A percentile compares a stretch with the other conserved stretches of the same genome.
These are phyloP conservation scores for Cephus nigrinus DNA, from an alignment of 2,888 invertebrate species.

Conservation along the genomic window DNA sequence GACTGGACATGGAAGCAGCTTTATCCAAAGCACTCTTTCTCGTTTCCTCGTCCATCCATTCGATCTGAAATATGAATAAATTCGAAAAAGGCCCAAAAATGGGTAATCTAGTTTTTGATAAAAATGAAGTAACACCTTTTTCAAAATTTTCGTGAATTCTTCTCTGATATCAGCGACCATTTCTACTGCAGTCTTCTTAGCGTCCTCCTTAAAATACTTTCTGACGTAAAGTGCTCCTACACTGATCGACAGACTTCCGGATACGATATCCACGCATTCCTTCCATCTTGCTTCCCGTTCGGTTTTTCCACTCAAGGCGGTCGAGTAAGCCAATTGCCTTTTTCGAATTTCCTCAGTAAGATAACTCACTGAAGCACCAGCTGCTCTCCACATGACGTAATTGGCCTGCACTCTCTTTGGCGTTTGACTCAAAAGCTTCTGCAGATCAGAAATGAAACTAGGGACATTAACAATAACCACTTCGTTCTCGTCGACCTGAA, in stretches of 20 bases:
- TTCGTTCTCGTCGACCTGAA: conserved; percentile 76
- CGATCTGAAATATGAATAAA: conserved; percentile 64
- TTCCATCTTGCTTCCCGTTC: conserved; percentile 92
- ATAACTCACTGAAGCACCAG: conserved; percentile 83
- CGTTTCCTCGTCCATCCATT: conserved; percentile 94
- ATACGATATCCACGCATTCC: conserved; percentile 86
- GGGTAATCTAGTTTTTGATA: not conserved
- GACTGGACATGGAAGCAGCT: conserved; percentile 84
- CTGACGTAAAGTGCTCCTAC: conserved; percentile 89
- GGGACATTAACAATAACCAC: conserved; percentile 87
- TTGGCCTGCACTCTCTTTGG: conserved; percentile 82
- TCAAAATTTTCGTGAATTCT: conserved; percentile 84
- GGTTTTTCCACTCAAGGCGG: conserved; percentile 84
- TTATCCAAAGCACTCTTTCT: conserved; percentile 81
- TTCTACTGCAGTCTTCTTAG: conserved; percentile 84
- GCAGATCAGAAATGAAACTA: conserved; percentile 79
- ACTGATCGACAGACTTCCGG: conserved; percentile 80
- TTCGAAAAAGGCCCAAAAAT: not conserved
- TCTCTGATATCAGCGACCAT: conserved; percentile 88
- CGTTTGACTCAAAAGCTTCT: conserved; percentile 70
- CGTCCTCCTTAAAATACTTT: conserved; percentile 87
- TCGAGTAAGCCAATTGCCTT: conserved; percentile 83
- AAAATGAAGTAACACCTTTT: conserved; percentile 62
- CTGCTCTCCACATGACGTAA: conserved; percentile 93
- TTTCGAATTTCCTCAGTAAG: conserved; percentile 82